Percentiles rank a stretch among this genome's conserved stretches.
These are phyloP conservation scores for Xestia c-nigrum DNA, from an alignment of 2,888 invertebrate species.

Conservation along the genomic window DNA sequence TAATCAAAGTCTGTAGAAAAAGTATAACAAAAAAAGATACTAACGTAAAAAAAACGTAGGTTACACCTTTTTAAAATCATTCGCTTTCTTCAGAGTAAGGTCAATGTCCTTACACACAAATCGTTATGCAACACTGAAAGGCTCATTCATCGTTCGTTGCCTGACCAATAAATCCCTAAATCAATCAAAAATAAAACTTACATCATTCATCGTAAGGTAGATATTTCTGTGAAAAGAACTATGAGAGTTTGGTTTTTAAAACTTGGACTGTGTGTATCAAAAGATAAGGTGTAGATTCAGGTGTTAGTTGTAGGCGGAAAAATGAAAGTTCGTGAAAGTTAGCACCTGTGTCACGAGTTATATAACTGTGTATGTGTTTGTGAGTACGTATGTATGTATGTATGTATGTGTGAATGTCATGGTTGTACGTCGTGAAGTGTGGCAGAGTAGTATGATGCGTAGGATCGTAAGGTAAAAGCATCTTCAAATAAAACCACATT, in stretches of 20 bases:
- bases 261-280: neutral
- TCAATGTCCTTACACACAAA: constrained; percentile 58
- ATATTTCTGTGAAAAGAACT: constrained; percentile 4
- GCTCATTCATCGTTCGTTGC: constrained; percentile 60
- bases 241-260: neutral
- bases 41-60: constrained; percentile 1
- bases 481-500: neutral
- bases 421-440: constrained; percentile 35
- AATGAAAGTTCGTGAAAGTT: constrained; percentile 83
- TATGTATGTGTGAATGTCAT: constrained; percentile 49
- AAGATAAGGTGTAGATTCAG: constrained; percentile 36
- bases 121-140: constrained; percentile 65
- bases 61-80: constrained; percentile 36
- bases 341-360: constrained; percentile 69
- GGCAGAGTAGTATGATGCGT: constrained; percentile 25
- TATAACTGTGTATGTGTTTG: constrained; percentile 64
- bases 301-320: constrained; percentile 65
- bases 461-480: neutral
- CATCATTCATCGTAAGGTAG: fast-evolving
- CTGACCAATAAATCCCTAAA: constrained; percentile 17
- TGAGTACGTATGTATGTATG: constrained; percentile 45
- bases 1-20: neutral
- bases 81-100: constrained; percentile 62
- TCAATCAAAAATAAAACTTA: neutral
- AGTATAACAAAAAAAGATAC: neutral